These are phyloP conservation scores for Spea multiplicata DNA, from an alignment of 2,113 vertebrate genomes.

Conservation along the genomic window DNA sequence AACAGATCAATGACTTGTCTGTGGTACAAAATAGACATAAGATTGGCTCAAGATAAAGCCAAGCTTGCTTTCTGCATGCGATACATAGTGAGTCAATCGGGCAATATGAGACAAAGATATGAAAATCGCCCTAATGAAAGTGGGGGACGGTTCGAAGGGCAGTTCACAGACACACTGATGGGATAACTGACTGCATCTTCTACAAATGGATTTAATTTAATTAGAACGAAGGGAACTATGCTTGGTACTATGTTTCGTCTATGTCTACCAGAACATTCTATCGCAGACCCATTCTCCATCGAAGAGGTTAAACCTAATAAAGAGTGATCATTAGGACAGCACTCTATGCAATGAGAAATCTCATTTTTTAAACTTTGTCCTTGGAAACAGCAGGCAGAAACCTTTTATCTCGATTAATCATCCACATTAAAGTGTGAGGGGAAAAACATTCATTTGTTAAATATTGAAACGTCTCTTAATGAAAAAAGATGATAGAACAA, in stretches of 20 bases:
- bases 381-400: slow-evolving; percentile 53
- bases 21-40: neutral
- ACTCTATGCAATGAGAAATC: slow-evolving; percentile 54
- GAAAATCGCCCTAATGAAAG: neutral
- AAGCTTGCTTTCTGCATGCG: neutral
- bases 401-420: slow-evolving; percentile 52
- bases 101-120: neutral
- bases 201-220: neutral
- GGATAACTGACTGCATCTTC: slow-evolving; percentile 6
- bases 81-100: neutral
- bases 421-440: slow-evolving; percentile 51
- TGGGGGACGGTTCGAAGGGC: neutral
- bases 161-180: slow-evolving; percentile 3
- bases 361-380: slow-evolving; percentile 56
- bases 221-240: slow-evolving; percentile 17
- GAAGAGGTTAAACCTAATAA: slow-evolving; percentile 36
- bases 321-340: slow-evolving; percentile 53
- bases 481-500: slow-evolving; percentile 33
- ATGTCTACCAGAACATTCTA: neutral
- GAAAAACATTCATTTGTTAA: slow-evolving; percentile 52
- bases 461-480: slow-evolving; percentile 47
- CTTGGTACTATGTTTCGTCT: neutral
- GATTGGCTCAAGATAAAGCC: neutral
- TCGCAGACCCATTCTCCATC: slow-evolving; percentile 6
- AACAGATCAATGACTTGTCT: neutral